Evolutionary conservation across 1,140 invertebrate genomes (phyloP).

Genomic region (Dendrolimus kikuchii): DNA sequence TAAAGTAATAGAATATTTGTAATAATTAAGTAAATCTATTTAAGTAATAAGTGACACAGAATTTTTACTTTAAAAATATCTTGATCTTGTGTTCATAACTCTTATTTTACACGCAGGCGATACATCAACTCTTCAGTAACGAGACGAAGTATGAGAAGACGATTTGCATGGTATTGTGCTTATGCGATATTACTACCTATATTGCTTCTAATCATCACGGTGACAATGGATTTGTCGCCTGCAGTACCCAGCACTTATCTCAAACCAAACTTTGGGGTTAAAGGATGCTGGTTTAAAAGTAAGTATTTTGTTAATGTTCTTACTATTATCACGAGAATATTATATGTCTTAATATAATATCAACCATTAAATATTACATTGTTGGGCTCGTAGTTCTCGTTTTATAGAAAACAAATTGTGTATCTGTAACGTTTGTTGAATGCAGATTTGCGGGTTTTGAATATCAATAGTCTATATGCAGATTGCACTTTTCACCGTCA

Average conservation of each 20-base stretch:
- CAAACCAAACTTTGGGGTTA: conserved; percentile 73
- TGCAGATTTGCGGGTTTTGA: too few relatives aligned
- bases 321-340: neutral
- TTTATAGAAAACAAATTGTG: too few relatives aligned
- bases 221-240: conserved; percentile 73
- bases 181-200: conserved; percentile 56
- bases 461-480: too few relatives aligned
- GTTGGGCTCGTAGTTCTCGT: too few relatives aligned
- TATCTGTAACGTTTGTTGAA: too few relatives aligned
- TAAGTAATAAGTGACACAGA: too few relatives aligned
- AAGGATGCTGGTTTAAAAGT: conserved; percentile 77
- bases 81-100: neutral
- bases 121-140: conserved; percentile 49
- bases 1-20: too few relatives aligned
- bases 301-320: conserved; percentile 26
- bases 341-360: neutral
- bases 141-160: conserved; percentile 51
- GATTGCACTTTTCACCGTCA: too few relatives aligned
- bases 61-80: neutral
- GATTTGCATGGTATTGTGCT: conserved; percentile 57
- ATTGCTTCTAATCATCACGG: conserved; percentile 71
- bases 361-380: too few relatives aligned
- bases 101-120: conserved; percentile 28
- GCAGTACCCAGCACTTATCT: conserved; percentile 69
- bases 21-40: too few relatives aligned